Conservation (phyloP, 2,888 invertebrate species). For the Nineta flava region DNA sequence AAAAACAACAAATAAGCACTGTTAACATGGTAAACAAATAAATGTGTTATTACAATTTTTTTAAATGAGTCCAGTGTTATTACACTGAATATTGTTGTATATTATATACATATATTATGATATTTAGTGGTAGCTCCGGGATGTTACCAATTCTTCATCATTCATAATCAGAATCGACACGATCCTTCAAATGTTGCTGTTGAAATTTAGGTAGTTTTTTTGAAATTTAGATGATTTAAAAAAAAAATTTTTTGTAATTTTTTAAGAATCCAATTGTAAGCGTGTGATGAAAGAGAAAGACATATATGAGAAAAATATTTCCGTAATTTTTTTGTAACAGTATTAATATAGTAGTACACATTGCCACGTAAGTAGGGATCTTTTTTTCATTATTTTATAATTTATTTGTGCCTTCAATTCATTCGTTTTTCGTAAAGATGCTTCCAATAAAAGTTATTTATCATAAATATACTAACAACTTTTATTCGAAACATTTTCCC, state of each 20-base stretch:
- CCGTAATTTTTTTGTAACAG: background rate
- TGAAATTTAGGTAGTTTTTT: background rate
- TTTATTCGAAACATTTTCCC: no score
- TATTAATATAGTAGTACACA: no score
- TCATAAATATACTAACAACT: no score
- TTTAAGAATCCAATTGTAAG: conserved; percentile 4
- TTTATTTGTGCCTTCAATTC: no score
- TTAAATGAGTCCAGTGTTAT: conserved; percentile 5
- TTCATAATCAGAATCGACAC: conserved; percentile 43
- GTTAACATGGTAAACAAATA: conserved; percentile 1
- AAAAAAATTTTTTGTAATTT: background rate
- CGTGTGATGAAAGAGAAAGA: conserved; percentile 3
- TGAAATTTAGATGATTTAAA: no score
- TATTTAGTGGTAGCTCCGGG: background rate
- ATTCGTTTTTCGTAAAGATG: no score
- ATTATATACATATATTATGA: background rate
- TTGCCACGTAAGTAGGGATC: no score
- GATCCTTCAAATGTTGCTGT: conserved; percentile 41
- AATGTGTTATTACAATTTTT: background rate
- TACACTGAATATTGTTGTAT: conserved; percentile 3
- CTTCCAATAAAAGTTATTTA: no score
- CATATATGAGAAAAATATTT: background rate
- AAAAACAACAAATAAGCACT: background rate
- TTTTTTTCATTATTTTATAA: no score
- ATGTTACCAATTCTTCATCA: conserved; percentile 24